A percentile compares a stretch with the other conserved stretches of the same genome.
These are phyloP conservation scores for Siphamia tubifer DNA, from an alignment of 2,113 vertebrate species.

Conservation along the genomic window DNA sequence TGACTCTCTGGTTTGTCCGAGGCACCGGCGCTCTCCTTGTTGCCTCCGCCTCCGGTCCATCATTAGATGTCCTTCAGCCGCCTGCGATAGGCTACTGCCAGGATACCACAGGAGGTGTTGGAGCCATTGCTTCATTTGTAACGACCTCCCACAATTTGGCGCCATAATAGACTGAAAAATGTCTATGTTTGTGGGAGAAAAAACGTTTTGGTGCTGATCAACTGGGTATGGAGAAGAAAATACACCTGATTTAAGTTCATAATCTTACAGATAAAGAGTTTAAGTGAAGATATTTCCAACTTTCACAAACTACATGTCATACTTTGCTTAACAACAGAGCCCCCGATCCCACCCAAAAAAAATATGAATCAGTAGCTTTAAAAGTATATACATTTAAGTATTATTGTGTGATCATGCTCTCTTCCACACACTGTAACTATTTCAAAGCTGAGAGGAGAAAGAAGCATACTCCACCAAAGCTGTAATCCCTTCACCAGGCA, in stretches of 20 bases:
- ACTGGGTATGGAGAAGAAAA: neutral
- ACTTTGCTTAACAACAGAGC: no score
- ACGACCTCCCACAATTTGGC: constrained; percentile 66
- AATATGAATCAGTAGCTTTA: no score
- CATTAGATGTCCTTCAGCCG: constrained; percentile 52
- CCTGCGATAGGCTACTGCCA: constrained; percentile 73
- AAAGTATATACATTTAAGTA: neutral
- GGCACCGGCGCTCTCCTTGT: constrained; percentile 39
- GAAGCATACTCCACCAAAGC: constrained; percentile 28
- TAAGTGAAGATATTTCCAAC: no score
- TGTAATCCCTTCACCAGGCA: constrained; percentile 46
- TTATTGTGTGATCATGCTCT: neutral
- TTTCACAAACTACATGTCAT: neutral
- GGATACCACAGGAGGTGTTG: constrained; percentile 73
- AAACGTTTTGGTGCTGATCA: constrained; percentile 6
- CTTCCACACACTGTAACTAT: neutral
- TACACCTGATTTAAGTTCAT: neutral
- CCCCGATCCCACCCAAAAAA: no score
- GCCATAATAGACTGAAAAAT: constrained; percentile 25
- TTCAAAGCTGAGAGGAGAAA: constrained; percentile 16
- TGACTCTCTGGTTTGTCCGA: constrained; percentile 30
- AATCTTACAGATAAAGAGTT: no score
- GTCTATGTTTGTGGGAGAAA: constrained; percentile 18
- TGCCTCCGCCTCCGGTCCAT: constrained; percentile 70
- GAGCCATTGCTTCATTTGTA: constrained; percentile 43